phyloP scores from a whole-genome alignment of 2,113 vertebrate species.

The Gallinago media region DNA sequence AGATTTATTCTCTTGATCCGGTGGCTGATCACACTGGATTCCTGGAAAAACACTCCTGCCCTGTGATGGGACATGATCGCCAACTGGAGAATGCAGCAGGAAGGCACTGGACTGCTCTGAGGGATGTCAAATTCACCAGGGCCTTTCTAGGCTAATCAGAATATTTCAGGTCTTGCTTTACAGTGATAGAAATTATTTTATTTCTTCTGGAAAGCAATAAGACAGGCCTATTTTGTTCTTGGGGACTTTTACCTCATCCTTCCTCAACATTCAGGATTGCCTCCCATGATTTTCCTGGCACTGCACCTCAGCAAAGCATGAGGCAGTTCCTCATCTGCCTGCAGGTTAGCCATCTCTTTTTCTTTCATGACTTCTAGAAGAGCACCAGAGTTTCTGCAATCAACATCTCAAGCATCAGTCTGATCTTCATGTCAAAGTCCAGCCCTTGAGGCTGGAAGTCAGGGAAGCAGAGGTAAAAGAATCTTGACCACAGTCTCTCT shows the following conservation, averaged over 20 bases:
- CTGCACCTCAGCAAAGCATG: not conserved
- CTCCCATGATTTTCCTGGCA: not conserved
- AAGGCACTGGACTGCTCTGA: not conserved
- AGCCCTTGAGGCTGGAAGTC: not conserved
- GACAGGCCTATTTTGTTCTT: not conserved
- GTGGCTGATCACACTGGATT: fast-evolving
- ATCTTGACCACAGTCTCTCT: not conserved
- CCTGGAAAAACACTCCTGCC: not conserved
- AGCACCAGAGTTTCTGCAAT: not conserved
- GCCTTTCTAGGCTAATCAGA: not conserved
- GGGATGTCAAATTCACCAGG: not conserved
- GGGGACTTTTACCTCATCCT: not conserved
- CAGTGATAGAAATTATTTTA: not conserved
- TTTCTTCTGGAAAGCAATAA: not conserved
- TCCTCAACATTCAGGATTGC: not conserved
- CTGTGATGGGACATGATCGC: not conserved
- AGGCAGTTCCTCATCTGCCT: not conserved
- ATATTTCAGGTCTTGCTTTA: not conserved
- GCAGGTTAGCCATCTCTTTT: not conserved
- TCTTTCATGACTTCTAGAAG: not conserved
- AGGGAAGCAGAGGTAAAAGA: not conserved
- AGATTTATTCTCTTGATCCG: not conserved
- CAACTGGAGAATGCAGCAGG: not conserved
- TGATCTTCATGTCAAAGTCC: not conserved
- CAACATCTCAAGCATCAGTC: not conserved